Base-by-base conservation (phyloP, 1,140 invertebrate genomes). In the Brachionus rubens region DNA sequence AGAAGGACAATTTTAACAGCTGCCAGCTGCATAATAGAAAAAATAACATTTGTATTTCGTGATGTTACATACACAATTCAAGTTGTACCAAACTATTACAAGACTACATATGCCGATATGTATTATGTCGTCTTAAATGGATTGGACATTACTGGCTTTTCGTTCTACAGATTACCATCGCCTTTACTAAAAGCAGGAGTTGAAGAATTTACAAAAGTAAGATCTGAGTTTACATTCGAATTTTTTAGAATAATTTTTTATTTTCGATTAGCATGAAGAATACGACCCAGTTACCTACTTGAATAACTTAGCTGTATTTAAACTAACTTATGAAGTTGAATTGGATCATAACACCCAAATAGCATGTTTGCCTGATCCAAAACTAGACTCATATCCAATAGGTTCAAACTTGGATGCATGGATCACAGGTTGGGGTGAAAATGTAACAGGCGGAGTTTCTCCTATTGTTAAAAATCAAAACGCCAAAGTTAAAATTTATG, bases 191-290 rank as follows among this genome's bases (percentile, higher is more conserved):
- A 19, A 36, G 10, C 43, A 2, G 59, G 40, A 65, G 59, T 65
- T 24, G 59, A 24, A 24, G 40, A 65, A 26, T 65, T 65, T 43
- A 65, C 40, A 21, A 41, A 12, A 65, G 40, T 65, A 28, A 33
- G 26, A 16, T 52, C 1, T 26, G 19, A n/a, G n/a, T n/a, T n/a
- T 16, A 24, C 1, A 3, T 24, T 26, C 6, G 24, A 3, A 21
- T 52, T 21, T 54, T 28, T 3, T 28, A 28, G 9, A n/a, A 30
- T 28, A 30, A 14, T 56, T 56, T 56, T 26, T n/a, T 14, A 28
- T 19, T 62, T 62, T 62, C 36, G 3, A 21, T 43, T 28, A 65
- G 59, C 33, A 65, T 65, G 36, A 65, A 65, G 59, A 65, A 10
- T 65, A 26, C 43, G 36, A 65, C 19, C 33, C 33, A 24, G 36